Evolutionary conservation across 2,797 vertebrate genomes (phyloP).

Genomic region (Nyctalus aviator): DNA sequence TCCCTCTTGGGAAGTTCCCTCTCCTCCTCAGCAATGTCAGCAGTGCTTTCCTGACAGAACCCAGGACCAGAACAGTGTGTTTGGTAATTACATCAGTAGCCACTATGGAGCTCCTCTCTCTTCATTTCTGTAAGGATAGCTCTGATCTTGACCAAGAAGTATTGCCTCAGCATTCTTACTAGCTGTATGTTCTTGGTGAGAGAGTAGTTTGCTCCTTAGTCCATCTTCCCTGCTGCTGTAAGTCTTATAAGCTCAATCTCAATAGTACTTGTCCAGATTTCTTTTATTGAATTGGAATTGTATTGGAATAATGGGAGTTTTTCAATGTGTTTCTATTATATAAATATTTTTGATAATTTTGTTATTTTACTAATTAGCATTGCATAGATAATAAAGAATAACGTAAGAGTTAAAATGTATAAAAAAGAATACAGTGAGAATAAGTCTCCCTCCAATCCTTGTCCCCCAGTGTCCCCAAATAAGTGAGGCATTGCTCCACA

Average conservation of each 20-base stretch:
- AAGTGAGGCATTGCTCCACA: no score
- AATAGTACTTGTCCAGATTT: not conserved
- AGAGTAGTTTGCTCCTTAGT: not conserved
- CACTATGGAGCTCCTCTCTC: not conserved
- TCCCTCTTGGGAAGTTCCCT: not conserved
- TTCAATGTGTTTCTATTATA: conserved; percentile 23
- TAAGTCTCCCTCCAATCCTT: not conserved
- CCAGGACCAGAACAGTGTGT: not conserved
- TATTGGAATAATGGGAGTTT: conserved; percentile 54
- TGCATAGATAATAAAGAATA: conserved; percentile 17
- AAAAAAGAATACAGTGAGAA: not conserved
- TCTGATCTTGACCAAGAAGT: not conserved
- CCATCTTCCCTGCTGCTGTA: not conserved
- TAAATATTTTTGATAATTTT: conserved; percentile 35
- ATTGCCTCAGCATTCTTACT: not conserved
- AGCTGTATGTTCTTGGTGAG: conserved; percentile 6
- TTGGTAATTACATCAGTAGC: not conserved
- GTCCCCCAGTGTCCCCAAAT: not conserved
- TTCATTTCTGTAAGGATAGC: not conserved
- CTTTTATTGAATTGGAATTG: conserved; percentile 43
- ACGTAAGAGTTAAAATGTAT: conserved; percentile 23
- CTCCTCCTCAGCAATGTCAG: not conserved
- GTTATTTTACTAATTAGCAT: conserved; percentile 10
- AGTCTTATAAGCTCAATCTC: not conserved
- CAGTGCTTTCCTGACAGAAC: not conserved